phyloP scores from a whole-genome alignment of 2,797 vertebrate genomes.

The Thunnus albacares region DNA sequence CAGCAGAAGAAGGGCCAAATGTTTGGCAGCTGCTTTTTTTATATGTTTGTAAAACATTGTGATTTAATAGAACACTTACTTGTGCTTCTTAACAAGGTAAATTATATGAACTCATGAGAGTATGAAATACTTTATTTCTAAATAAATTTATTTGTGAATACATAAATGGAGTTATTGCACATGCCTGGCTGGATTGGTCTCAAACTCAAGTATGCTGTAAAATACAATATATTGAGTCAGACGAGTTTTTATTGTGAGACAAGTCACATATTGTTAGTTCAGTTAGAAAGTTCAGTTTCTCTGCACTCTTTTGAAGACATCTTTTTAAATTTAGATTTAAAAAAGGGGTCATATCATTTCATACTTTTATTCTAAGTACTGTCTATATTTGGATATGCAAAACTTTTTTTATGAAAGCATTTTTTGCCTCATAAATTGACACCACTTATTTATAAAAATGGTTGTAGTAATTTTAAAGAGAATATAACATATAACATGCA shows the following conservation, averaged over 20 bases:
- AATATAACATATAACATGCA: background rate
- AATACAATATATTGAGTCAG: conserved; percentile 14
- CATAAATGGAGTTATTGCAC: conserved; percentile 32
- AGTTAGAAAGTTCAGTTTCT: conserved; percentile 2
- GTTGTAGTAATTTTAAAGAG: background rate
- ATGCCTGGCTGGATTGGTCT: conserved; percentile 4
- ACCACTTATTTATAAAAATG: conserved; percentile 3
- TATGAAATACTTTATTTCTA: conserved; percentile 30
- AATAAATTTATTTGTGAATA: conserved; percentile 25
- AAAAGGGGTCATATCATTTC: background rate
- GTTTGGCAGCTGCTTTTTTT: conserved; percentile 67
- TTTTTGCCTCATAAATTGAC: conserved; percentile 41
- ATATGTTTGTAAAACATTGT: conserved; percentile 53
- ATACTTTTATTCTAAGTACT: background rate
- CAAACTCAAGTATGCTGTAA: conserved; percentile 12
- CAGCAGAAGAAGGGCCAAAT: conserved; percentile 49
- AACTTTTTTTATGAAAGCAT: conserved; percentile 25
- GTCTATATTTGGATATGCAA: conserved; percentile 42
- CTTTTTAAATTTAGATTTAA: conserved; percentile 10
- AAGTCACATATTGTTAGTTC: conserved; percentile 8
- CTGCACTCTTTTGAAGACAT: background rate
- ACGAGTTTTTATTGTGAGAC: conserved; percentile 10
- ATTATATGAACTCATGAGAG: conserved; percentile 8
- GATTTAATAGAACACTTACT: conserved; percentile 39
- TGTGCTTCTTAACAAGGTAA: conserved; percentile 15